Evolutionary conservation across 2,888 invertebrate genomes (phyloP).

Genomic region (Microctonus brassicae): DNA sequence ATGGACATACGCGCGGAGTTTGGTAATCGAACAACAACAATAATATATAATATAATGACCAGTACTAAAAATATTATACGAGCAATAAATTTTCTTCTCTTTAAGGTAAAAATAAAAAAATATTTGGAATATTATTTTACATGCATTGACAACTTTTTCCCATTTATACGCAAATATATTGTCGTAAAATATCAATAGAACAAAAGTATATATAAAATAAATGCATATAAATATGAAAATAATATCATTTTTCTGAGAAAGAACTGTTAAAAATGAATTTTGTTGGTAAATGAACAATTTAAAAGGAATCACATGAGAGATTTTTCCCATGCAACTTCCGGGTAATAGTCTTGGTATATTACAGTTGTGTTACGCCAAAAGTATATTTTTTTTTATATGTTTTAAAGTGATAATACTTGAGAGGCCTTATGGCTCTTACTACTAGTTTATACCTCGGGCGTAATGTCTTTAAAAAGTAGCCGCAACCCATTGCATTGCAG

Average conservation of each 20-base stretch:
- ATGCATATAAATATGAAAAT: too few species aligned
- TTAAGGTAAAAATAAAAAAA: neutral
- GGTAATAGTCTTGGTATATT: constrained; percentile 49
- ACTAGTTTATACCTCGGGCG: constrained; percentile 56
- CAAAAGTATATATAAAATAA: neutral
- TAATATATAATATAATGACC: too few species aligned
- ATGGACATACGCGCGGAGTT: too few species aligned
- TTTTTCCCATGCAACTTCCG: constrained; percentile 45
- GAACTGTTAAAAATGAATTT: constrained; percentile 26
- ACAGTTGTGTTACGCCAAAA: constrained; percentile 52
- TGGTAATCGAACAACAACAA: too few species aligned
- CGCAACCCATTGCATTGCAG: constrained; percentile 53
- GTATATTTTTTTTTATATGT: constrained; percentile 48
- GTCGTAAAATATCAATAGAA: neutral
- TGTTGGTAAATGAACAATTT: constrained; percentile 27
- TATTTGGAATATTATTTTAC: neutral
- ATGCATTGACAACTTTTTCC: neutral
- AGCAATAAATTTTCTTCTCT: too few species aligned
- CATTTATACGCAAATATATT: neutral
- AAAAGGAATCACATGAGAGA: constrained; percentile 31
- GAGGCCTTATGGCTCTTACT: constrained; percentile 51
- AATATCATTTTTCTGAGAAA: constrained; percentile 14
- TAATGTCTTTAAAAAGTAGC: constrained; percentile 62
- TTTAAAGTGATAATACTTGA: constrained; percentile 48
- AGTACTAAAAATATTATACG: too few species aligned